Base-by-base conservation (phyloP, 1,140 invertebrate species). In the Acromyrmex heyeri region DNA sequence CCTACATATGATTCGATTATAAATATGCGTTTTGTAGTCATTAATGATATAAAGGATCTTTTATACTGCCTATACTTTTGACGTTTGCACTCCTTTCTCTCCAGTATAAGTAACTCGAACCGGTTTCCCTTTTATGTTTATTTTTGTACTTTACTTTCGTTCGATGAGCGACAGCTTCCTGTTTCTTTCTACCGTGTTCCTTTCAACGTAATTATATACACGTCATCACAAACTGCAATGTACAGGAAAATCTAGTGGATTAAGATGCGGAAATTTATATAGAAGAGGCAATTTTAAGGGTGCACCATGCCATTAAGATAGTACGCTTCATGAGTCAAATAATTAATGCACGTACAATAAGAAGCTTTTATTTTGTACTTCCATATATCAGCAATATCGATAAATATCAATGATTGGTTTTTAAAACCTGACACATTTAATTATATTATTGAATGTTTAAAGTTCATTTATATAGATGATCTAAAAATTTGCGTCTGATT, bases 11-110 rank as follows among this genome's bases (percentile, higher is more conserved):
- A 24, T 18, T 27, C 44, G 64, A 87, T 86, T 83, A 48, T 90
- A 59, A 81, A 70, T 90, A 86, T n/a, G 50, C 44, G 24, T 78
- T 87, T 90, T 50, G 30, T 64, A 82, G 61, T 86, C 75, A 70
- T 34, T 75, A 61, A 61, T 44, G 88, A 90, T 91, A 88, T 91
- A 88, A 91, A 90, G 53, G 44, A 72, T 73, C 38, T 55, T 90
- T 91, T 59, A 57, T 85, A 48, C 48, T 75, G 57, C 24, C 30
- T 34, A 34, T 34, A 34, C 5, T 18, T 78, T 27, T 14, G 24
- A 34, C 4, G 21, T 38, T 7, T 79, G 16, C 5, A 38, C 89
- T 75, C 48, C 69, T 90, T 50, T 69, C 57, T 62, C 50, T 78
- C 53, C 44, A n/a, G 24, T 48, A 34, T 44, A 69, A 81, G 64